Evolutionary conservation across 2,113 vertebrate genomes (phyloP).

Genomic region (Semnopithecus entellus): DNA sequence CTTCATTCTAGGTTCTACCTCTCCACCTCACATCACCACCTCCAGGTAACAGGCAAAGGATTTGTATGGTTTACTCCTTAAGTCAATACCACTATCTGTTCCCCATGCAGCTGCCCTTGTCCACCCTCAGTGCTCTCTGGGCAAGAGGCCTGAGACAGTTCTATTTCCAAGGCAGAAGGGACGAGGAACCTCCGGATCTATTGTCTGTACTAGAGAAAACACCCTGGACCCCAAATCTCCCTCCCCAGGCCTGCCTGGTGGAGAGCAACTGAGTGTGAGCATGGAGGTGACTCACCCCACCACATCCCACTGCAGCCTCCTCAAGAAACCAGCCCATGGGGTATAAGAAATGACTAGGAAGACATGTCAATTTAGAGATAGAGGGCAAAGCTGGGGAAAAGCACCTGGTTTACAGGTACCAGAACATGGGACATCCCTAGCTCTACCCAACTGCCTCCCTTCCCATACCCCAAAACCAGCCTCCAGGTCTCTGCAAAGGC

Average conservation of each 20-base stretch:
- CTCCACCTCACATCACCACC: neutral
- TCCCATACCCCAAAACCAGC: neutral
- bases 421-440: neutral
- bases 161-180: neutral
- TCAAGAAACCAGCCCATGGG: neutral
- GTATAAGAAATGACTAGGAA: neutral
- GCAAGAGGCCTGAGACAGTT: neutral
- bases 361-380: neutral
- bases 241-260: neutral
- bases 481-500: neutral
- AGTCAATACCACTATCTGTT: neutral
- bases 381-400: neutral
- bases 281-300: neutral
- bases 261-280: neutral
- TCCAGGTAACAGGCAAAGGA: neutral
- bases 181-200: neutral
- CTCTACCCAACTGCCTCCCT: neutral
- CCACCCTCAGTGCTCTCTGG: neutral
- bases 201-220: neutral
- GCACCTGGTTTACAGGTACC: neutral
- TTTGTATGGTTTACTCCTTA: neutral
- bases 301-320: neutral
- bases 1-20: neutral
- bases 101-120: neutral
- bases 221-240: no score